Conservation (phyloP, 2,797 vertebrate species). For the Steatocranus sp. region DNA sequence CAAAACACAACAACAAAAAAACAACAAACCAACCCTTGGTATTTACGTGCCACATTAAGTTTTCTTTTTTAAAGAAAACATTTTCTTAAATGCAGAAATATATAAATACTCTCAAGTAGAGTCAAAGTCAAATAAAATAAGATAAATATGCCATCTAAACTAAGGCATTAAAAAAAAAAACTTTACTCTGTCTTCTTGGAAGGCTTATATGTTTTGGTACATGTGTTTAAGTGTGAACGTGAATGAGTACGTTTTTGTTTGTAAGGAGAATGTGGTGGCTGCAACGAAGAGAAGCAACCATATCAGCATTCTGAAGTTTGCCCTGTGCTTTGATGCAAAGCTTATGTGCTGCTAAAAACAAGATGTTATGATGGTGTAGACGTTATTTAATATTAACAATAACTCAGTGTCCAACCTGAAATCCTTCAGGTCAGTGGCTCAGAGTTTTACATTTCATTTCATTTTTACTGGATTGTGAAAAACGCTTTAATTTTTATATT, state of each 20-base stretch:
- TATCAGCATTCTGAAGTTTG: not conserved
- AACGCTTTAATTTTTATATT: not conserved
- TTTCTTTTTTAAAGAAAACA: not conserved
- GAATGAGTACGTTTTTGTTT: not conserved
- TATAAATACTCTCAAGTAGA: not conserved
- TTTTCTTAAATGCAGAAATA: not conserved
- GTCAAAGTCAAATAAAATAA: not conserved
- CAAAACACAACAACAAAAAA: not conserved
- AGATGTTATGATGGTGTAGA: not conserved
- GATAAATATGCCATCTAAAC: not conserved
- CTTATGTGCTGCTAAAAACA: not conserved
- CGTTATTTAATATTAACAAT: not conserved
- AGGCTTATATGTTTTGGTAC: not conserved
- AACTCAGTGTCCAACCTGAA: not conserved
- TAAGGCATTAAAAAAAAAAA: not conserved
- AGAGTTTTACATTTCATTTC: not conserved
- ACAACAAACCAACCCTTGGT: not conserved
- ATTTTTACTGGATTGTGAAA: not conserved
- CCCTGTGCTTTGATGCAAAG: not conserved
- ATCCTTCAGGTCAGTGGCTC: not conserved
- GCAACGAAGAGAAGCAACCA: not conserved
- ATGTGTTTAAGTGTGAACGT: not conserved
- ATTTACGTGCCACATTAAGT: not conserved
- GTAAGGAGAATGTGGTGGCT: not conserved
- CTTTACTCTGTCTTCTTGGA: not conserved